Evolutionary conservation across 1,140 invertebrate genomes (phyloP), one percentile per base, ranked within the genome.

Genomic region (Pachypeltis micranthus): DNA sequence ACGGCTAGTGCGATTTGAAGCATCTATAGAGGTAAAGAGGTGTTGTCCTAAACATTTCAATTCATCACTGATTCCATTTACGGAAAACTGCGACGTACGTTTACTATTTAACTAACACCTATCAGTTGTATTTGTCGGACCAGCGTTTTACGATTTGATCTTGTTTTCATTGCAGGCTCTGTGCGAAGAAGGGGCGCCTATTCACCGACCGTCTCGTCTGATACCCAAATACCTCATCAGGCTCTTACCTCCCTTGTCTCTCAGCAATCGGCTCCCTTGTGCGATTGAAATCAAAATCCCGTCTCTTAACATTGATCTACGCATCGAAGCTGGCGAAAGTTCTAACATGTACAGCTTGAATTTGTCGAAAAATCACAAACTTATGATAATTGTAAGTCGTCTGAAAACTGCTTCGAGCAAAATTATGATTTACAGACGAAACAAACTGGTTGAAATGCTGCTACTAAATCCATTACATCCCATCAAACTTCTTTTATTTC

Each of bases 191-290:
- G 77, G 75, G 44, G 68, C 71, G 7, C 63, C 72, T 63, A 67
- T 29, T 63, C 66, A 66, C 63, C 70, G 19, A 62, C 65, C 69
- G 67, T 76, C 72, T 63, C 74, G 75, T 61, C 69, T 75, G 27
- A 74, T 88, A 16, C 88, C 88, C 0, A 89, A 90, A 70, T 87
- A 87, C 69, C 74, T 84, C 2, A 78, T 91, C 27, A 80, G 80
- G 31, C 76, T 90, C 4, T 70, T 87, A 63, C 85, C 88, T 1
- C 86, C 88, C 0, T 74, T 91, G 24, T 76, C 83, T 16, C 76
- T 91, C 3, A 83, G 88, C 72, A 91, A 91, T 72, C 81, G 84
- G 51, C 76, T 92, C 27, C 88, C 88, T 1, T 84, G 85, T 68
- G 80, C 82, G 1, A 69, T 87, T 7, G 79, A 85, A 67, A 72